These are phyloP conservation scores for Antheraea assamensis DNA, from an alignment of 2,888 invertebrate species.

Conservation along the genomic window DNA sequence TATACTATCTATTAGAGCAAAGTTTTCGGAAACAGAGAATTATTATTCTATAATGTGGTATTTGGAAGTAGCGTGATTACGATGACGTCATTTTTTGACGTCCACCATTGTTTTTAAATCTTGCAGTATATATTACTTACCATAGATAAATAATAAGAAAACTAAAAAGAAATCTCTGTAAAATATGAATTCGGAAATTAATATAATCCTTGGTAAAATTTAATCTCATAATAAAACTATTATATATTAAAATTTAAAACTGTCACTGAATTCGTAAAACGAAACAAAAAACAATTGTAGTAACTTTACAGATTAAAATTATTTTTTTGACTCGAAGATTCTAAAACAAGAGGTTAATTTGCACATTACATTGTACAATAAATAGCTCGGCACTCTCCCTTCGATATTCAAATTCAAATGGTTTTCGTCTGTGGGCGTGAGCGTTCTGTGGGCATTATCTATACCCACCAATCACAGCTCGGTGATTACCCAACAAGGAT, in stretches of 20 bases:
- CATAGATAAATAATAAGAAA: too few species aligned
- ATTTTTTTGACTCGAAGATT: neutral
- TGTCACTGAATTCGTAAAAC: neutral
- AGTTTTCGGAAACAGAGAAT: too few species aligned
- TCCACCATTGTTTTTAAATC: too few species aligned
- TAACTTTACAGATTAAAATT: neutral
- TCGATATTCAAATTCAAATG: slow-evolving; percentile 73
- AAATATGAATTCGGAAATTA: too few species aligned
- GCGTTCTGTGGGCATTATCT: slow-evolving; percentile 68
- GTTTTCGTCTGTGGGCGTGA: slow-evolving; percentile 66
- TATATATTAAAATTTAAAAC: too few species aligned
- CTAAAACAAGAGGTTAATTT: neutral
- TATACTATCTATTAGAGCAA: too few species aligned
- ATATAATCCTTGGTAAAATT: too few species aligned
- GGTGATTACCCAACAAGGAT: slow-evolving; percentile 76
- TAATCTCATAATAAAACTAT: neutral
- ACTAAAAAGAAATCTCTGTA: too few species aligned
- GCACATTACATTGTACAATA: slow-evolving; percentile 3
- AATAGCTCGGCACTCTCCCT: slow-evolving; percentile 42
- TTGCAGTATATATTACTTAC: too few species aligned
- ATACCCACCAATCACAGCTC: slow-evolving; percentile 61
- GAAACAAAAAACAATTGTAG: neutral
- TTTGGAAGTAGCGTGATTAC: too few species aligned
- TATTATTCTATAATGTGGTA: too few species aligned
- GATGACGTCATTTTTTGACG: too few species aligned